A percentile compares a stretch with the other conserved stretches of the same genome.
phyloP scores from a whole-genome alignment of 37 sponge, comb jelly and placozoan species.

The Geodia barretti region DNA sequence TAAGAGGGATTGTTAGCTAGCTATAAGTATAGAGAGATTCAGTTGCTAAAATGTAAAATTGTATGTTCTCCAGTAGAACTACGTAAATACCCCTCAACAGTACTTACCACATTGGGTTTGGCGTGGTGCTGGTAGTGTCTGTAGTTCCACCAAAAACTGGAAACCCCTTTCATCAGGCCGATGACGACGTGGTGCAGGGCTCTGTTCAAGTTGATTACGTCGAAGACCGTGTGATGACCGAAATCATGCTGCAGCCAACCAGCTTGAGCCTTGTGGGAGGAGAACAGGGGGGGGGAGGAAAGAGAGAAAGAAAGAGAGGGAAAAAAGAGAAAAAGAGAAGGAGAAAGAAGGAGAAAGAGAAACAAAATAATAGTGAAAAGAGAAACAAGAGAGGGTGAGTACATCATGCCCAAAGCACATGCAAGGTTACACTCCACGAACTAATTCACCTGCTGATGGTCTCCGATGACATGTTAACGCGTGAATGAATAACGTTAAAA shows the following conservation, averaged over 20 bases:
- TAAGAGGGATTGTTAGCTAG: too few relatives aligned
- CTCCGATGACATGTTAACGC: too few relatives aligned
- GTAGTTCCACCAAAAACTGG: slow-evolving; percentile 80
- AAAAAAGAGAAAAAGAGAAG: neutral
- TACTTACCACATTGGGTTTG: slow-evolving; percentile 87
- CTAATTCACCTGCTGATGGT: too few relatives aligned
- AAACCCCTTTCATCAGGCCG: slow-evolving; percentile 72
- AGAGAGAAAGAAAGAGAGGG: neutral
- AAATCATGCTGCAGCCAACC: slow-evolving; percentile 93
- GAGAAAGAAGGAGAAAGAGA: neutral
- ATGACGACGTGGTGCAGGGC: slow-evolving; percentile 53
- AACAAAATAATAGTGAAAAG: neutral
- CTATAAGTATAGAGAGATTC: too few relatives aligned
- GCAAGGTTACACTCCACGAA: too few relatives aligned
- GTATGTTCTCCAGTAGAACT: too few relatives aligned
- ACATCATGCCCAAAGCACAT: too few relatives aligned
- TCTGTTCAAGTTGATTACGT: slow-evolving; percentile 66
- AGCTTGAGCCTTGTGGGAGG: slow-evolving; percentile 75
- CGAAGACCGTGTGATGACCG: slow-evolving; percentile 77
- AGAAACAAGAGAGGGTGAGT: too few relatives aligned
- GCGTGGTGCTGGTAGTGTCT: slow-evolving; percentile 86
- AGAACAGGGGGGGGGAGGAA: neutral
- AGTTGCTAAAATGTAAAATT: too few relatives aligned
- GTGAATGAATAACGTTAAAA: too few relatives aligned
- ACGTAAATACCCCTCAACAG: too few relatives aligned